phyloP scores from a whole-genome alignment of 2,113 vertebrate genomes.

The Tursiops truncatus region DNA sequence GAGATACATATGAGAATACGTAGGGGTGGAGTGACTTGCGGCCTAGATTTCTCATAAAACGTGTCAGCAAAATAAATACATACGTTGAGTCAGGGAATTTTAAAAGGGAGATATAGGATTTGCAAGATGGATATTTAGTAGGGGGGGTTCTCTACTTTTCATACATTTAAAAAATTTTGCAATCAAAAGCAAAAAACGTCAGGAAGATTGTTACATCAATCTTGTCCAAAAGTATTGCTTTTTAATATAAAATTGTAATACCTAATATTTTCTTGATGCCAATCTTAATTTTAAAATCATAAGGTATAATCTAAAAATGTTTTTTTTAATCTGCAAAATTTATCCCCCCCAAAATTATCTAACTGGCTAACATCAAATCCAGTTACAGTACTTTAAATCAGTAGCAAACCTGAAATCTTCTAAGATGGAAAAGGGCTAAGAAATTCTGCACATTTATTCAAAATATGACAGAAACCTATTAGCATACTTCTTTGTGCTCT shows the following conservation, averaged over 20 bases:
- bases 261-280: constrained; percentile 51
- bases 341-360: not conserved
- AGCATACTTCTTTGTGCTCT: constrained; percentile 34
- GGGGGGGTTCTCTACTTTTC: not conserved
- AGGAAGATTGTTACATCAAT: constrained; percentile 13
- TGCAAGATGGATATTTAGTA: not conserved
- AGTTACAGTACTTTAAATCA: not conserved
- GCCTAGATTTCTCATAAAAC: not conserved
- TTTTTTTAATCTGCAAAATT: not conserved
- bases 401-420: not conserved
- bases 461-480: constrained; percentile 28
- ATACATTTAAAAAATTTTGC: not conserved
- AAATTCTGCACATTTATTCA: constrained; percentile 30
- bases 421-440: constrained; percentile 8
- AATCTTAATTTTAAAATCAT: constrained; percentile 39
- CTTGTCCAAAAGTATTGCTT: constrained; percentile 57
- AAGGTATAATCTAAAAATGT: constrained; percentile 28
- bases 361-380: not conserved
- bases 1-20: not conserved
- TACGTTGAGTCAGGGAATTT: not conserved
- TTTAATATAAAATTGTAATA: constrained; percentile 81
- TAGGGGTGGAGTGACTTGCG: not conserved
- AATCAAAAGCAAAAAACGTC: constrained; percentile 65
- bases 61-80: constrained; percentile 5
- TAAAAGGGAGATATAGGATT: not conserved